These are phyloP conservation scores for Alauda arvensis DNA, from an alignment of 2,797 vertebrate species.

Conservation along the genomic window DNA sequence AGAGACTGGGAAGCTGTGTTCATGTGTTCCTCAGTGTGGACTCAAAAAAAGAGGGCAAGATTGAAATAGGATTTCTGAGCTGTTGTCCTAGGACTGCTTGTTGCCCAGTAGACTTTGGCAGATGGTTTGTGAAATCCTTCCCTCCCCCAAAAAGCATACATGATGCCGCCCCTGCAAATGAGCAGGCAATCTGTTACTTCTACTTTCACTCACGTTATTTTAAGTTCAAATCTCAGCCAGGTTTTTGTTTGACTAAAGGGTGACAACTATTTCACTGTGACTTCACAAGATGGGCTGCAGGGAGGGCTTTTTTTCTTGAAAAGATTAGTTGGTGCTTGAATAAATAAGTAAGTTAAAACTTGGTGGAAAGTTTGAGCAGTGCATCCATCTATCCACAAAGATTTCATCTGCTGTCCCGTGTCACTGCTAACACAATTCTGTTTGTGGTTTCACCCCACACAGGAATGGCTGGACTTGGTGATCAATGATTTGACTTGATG, in stretches of 20 bases:
- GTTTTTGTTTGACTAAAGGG: not conserved
- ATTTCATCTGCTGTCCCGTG: not conserved
- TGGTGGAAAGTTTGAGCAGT: not conserved
- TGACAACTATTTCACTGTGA: not conserved
- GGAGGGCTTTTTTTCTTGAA: not conserved
- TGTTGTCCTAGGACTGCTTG: not conserved
- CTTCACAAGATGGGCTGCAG: not conserved
- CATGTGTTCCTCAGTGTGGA: fast-evolving
- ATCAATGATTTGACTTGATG: not conserved
- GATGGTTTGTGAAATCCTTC: conserved; percentile 39
- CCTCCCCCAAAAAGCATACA: not conserved
- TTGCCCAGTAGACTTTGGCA: conserved; percentile 9
- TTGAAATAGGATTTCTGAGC: not conserved
- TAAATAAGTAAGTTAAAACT: not conserved
- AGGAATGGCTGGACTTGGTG: not conserved
- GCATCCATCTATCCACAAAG: not conserved
- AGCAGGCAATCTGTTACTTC: conserved; percentile 49
- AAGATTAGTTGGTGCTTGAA: not conserved
- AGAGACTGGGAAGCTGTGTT: not conserved
- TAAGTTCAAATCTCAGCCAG: not conserved
- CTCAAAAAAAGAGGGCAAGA: not conserved
- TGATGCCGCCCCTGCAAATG: not conserved
- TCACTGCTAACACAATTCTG: not conserved
- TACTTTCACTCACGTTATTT: not conserved
- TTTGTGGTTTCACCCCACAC: not conserved